Conservation (phyloP, 1,140 invertebrate genomes). For the Amyelois transitella region DNA sequence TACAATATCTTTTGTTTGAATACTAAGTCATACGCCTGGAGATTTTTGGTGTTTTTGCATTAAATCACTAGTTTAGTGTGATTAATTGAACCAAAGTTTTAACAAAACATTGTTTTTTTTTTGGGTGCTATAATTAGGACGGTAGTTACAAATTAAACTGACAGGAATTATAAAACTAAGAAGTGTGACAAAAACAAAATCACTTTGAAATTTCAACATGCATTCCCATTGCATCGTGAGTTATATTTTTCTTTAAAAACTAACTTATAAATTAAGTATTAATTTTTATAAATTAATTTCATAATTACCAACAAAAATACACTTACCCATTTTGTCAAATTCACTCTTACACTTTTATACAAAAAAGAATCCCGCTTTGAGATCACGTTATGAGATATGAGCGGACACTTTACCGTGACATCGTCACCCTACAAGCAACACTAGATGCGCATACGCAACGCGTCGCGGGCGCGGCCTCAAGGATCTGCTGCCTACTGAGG, state of each 20-base stretch:
- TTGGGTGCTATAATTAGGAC: neutral
- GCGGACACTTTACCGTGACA: slow-evolving; percentile 43
- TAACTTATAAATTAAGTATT: too few species aligned
- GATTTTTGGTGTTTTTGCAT: neutral
- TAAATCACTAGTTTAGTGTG: neutral
- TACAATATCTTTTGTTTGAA: slow-evolving; percentile 8
- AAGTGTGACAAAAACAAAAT: too few species aligned
- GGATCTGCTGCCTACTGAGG: slow-evolving; percentile 59
- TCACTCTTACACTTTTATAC: slow-evolving; percentile 52
- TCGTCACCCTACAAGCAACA: slow-evolving; percentile 45
- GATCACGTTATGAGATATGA: slow-evolving; percentile 41
- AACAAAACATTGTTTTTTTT: neutral
- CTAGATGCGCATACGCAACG: slow-evolving; percentile 38
- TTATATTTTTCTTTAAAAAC: too few species aligned
- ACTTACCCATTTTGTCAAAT: slow-evolving; percentile 58
- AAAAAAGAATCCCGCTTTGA: slow-evolving; percentile 19
- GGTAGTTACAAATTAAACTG: too few species aligned
- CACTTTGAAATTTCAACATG: too few species aligned
- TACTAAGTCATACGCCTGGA: neutral
- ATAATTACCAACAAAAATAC: neutral
- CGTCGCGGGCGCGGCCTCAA: slow-evolving; percentile 32
- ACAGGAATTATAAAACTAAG: too few species aligned
- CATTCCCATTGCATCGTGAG: too few species aligned
- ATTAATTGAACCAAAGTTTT: too few species aligned
- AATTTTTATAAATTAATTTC: too few species aligned